Conservation (phyloP, 2,113 vertebrate species). For the Chlamydotis undulata region DNA sequence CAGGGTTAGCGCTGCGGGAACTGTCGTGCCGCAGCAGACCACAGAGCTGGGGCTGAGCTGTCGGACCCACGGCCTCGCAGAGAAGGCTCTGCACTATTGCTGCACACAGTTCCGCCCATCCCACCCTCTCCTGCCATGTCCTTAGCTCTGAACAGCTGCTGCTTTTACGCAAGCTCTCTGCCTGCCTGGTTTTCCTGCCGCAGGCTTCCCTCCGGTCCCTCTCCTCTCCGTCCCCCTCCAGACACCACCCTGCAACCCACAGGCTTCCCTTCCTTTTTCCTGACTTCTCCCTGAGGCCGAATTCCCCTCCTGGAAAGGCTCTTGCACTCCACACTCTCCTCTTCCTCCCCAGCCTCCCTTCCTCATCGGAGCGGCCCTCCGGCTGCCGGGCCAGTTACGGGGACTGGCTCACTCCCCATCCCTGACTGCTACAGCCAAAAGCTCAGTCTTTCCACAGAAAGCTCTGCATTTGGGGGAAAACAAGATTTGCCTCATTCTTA, state of each 20-base stretch:
- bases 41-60: neutral
- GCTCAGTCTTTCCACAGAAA: neutral
- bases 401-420: rapidly evolving
- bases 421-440: neutral
- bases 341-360: neutral
- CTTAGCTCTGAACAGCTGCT: neutral
- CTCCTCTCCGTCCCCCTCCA: neutral
- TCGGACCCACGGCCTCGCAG: rapidly evolving
- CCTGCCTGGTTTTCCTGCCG: neutral
- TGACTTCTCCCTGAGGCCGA: neutral
- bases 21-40: neutral
- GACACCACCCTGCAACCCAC: neutral
- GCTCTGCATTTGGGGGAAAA: neutral
- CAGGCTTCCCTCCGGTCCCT: rapidly evolving
- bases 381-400: neutral
- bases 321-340: neutral
- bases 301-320: neutral
- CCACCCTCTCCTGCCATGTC: neutral
- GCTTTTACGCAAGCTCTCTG: neutral
- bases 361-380: rapidly evolving
- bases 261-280: neutral
- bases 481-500: neutral
- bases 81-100: neutral
- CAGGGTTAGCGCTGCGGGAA: neutral
- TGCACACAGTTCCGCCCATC: neutral